Conservation (phyloP, 2,113 vertebrate genomes). For the Setophaga petechia region DNA sequence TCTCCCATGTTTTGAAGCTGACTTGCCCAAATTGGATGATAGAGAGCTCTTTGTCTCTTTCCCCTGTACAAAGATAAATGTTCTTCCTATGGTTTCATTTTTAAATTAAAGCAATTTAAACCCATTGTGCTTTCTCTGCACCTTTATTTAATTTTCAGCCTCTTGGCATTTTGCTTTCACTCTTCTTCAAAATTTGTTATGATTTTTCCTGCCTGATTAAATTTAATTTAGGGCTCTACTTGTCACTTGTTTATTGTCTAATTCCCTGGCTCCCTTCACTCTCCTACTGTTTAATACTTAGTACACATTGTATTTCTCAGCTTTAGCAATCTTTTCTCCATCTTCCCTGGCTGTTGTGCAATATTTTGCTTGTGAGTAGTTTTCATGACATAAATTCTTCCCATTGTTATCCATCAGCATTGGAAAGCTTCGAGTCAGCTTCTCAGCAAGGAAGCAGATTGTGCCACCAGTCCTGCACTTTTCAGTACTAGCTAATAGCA, state of each 20-base stretch:
- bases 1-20: background rate
- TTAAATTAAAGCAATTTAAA: background rate
- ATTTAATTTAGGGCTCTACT: background rate
- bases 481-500: background rate
- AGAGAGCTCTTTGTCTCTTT: background rate
- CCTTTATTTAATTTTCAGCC: background rate
- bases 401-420: fast-evolving
- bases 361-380: background rate
- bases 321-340: background rate
- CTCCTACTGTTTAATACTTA: background rate
- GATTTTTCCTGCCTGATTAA: background rate
- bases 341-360: background rate
- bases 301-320: background rate
- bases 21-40: background rate
- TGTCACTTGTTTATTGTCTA: background rate
- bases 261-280: background rate
- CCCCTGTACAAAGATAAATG: background rate
- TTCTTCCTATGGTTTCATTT: background rate
- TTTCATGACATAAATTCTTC: background rate
- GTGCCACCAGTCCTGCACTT: background rate
- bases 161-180: background rate
- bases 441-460: background rate
- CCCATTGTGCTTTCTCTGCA: background rate
- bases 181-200: background rate
- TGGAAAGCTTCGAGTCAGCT: background rate